Conservation (phyloP, 2,888 invertebrate genomes). For the Marasmarcha lunaedactyla region DNA sequence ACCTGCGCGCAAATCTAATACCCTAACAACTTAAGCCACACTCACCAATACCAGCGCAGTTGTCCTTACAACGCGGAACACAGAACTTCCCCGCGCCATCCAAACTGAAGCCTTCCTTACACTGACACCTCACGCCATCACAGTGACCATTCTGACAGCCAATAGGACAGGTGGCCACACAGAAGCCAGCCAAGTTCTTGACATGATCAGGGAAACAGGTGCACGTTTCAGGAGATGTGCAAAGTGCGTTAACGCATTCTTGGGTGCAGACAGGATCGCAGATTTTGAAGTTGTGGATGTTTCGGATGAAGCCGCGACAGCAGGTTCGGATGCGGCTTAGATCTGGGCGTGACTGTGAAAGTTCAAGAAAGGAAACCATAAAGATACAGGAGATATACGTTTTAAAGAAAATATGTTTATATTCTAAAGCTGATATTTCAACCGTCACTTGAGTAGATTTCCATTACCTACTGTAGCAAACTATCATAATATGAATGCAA, state of each 20-base stretch:
- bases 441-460: no score
- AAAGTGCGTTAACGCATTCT: slow-evolving; percentile 74
- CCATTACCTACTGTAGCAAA: no score
- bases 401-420: no score
- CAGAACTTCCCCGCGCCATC: slow-evolving; percentile 72
- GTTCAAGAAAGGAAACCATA: no score
- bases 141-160: slow-evolving; percentile 77
- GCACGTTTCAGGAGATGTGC: slow-evolving; percentile 74
- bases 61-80: slow-evolving; percentile 65
- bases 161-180: slow-evolving; percentile 76
- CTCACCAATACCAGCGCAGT: slow-evolving; percentile 61
- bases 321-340: slow-evolving; percentile 77
- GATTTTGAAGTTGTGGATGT: slow-evolving; percentile 62
- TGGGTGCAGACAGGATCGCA: slow-evolving; percentile 73
- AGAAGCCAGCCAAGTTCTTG: slow-evolving; percentile 60
- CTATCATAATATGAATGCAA: no score
- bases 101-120: slow-evolving; percentile 69
- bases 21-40: no score
- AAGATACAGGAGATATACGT: no score
- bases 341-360: slow-evolving; percentile 66
- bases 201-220: slow-evolving; percentile 73
- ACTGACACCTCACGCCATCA: slow-evolving; percentile 72
- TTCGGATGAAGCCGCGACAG: slow-evolving; percentile 77
- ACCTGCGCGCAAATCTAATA: no score
- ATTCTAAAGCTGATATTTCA: no score